Evolutionary conservation across 2,888 invertebrate species (phyloP).

Genomic region (Drosophila niveifrons): DNA sequence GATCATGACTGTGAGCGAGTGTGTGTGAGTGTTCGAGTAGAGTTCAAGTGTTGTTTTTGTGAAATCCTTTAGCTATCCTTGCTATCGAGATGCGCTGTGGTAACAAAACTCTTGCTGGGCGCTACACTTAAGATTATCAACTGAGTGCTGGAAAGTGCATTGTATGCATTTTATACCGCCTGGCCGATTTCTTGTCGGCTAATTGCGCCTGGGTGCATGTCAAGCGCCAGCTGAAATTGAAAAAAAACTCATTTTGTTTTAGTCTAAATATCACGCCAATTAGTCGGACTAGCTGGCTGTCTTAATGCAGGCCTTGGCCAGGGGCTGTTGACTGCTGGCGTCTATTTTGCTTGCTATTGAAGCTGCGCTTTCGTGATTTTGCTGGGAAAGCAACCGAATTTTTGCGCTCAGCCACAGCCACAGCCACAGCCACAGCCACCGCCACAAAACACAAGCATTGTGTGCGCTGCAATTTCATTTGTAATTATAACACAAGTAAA

Average conservation of each 20-base stretch:
- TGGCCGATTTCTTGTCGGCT: conserved; percentile 49
- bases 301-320: conserved; percentile 10
- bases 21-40: conserved; percentile 14
- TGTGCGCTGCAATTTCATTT: conserved; percentile 56
- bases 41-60: neutral
- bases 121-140: conserved; percentile 68
- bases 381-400: conserved; percentile 70
- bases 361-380: conserved; percentile 78
- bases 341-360: conserved; percentile 51
- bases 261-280: conserved; percentile 82
- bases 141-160: conserved; percentile 75
- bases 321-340: conserved; percentile 10
- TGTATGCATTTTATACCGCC: conserved; percentile 82
- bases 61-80: conserved; percentile 52
- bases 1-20: conserved; percentile 65
- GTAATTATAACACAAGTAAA: conserved; percentile 62
- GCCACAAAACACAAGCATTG: conserved; percentile 19
- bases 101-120: conserved; percentile 50
- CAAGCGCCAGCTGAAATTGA: conserved; percentile 63
- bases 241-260: conserved; percentile 74
- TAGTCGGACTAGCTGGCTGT: conserved; percentile 56
- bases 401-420: conserved; percentile 15
- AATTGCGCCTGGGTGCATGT: conserved; percentile 74
- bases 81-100: conserved; percentile 26
- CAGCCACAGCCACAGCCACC: conserved; percentile 1